phyloP scores from a whole-genome alignment of 2,888 invertebrate genomes.

The Melikaiella ostensackeni region DNA sequence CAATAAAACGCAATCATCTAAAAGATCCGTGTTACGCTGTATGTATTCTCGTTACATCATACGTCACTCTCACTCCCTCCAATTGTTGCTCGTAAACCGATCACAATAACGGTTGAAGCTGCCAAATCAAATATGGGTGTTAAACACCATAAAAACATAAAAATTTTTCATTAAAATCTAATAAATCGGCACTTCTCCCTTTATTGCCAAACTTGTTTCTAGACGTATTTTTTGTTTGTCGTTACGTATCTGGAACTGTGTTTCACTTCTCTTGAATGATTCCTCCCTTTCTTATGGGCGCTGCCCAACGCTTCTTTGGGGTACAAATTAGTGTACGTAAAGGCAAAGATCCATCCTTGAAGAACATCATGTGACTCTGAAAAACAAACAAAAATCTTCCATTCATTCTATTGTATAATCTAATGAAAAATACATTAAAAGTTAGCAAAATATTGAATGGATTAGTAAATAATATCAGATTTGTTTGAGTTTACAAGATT shows the following conservation, averaged over 20 bases:
- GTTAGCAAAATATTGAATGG: not conserved
- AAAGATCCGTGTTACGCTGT: slow-evolving; percentile 77
- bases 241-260: slow-evolving; percentile 2
- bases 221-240: slow-evolving; percentile 6
- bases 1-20: slow-evolving; percentile 77
- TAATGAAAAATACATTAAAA: not conserved
- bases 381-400: not conserved
- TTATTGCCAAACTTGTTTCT: not conserved
- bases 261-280: slow-evolving; percentile 27
- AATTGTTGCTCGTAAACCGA: slow-evolving; percentile 17
- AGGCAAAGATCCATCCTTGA: not conserved
- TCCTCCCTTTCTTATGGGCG: slow-evolving; percentile 12
- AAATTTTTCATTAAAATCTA: not conserved
- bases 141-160: not conserved
- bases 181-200: slow-evolving; percentile 29
- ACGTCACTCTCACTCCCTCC: slow-evolving; percentile 37
- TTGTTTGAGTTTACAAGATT: not conserved
- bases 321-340: not conserved
- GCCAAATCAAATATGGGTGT: not conserved
- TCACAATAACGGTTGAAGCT: slow-evolving; percentile 26
- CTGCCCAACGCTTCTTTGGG: slow-evolving; percentile 12
- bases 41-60: slow-evolving; percentile 72
- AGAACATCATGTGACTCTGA: not conserved
- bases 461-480: not conserved
- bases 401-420: too few relatives aligned